Evolutionary conservation across 2,888 invertebrate genomes (phyloP).

Genomic region (Bhutanitis thaidina): DNA sequence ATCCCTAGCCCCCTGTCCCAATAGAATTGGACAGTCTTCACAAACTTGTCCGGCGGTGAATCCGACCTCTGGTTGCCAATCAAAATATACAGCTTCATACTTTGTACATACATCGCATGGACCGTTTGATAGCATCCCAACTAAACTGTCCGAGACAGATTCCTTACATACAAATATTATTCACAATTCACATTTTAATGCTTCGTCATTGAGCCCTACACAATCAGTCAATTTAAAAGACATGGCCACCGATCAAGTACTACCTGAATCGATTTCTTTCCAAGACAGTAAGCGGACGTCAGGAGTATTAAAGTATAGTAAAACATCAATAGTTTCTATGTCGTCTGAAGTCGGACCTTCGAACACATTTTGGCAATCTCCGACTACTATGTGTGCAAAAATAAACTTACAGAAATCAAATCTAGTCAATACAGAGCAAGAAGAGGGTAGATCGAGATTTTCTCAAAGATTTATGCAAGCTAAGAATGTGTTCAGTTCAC

Average conservation of each 20-base stretch:
- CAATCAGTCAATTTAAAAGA: not conserved
- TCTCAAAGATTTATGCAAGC: slow-evolving; percentile 21
- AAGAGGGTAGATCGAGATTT: slow-evolving; percentile 4
- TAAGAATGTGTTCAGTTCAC: slow-evolving; percentile 35
- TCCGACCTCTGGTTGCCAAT: slow-evolving; percentile 36
- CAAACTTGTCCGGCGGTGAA: slow-evolving; percentile 36
- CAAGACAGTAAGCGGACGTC: not conserved
- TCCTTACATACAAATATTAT: slow-evolving; percentile 12
- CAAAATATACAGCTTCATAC: slow-evolving; percentile 39
- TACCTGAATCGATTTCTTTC: not conserved
- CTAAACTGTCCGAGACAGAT: slow-evolving; percentile 11
- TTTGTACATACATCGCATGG: slow-evolving; percentile 36
- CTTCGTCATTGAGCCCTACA: not conserved
- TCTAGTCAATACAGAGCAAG: not conserved
- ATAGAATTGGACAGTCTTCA: slow-evolving; percentile 19
- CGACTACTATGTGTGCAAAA: slow-evolving; percentile 35
- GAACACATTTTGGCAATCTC: slow-evolving; percentile 28
- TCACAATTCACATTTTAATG: not conserved
- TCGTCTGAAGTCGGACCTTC: not conserved
- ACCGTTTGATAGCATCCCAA: slow-evolving; percentile 21
- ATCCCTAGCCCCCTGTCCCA: slow-evolving; percentile 43
- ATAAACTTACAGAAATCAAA: slow-evolving; percentile 17
- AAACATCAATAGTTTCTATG: not conserved
- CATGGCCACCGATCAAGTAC: not conserved
- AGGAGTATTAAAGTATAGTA: not conserved